Base-by-base conservation (phyloP, 1,140 invertebrate genomes). In the Sitobion miscanthi region DNA sequence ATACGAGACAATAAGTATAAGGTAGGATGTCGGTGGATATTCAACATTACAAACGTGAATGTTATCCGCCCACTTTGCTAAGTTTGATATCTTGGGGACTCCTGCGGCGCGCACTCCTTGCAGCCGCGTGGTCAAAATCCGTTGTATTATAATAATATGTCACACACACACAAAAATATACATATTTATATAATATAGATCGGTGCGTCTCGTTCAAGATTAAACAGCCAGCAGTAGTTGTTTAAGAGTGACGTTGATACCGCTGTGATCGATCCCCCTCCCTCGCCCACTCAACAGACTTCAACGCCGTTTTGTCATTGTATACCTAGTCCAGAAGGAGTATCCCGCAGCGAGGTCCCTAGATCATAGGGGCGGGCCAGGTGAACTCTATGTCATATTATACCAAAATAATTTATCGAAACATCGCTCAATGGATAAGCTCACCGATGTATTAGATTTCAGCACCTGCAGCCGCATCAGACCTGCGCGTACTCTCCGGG, bases 401-500 rank as follows among this genome's bases (percentile, higher is more conserved):
- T 77, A 77, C 62, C 62, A 77, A 77, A 77, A 77, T 77, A n/a
- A 77, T n/a, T 77, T n/a, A 77, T n/a, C n/a, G 62, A 35, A 77
- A 77, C 30, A 35, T 77, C 14, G 62, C 62, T 77, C 30, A n/a
- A 77, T n/a, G n/a, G n/a, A 77, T 77, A 69, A 17, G 14, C n/a
- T 77, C 30, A 14, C 62, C 4, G 62, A 14, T n/a, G 62, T n/a
- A 77, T 77, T n/a, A n/a, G 14, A n/a, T 77, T 77, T 77, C 62
- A 77, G n/a, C 30, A n/a, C 62, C 62, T 77, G 62, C 49, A 52
- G 49, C n/a, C 62, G 14, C 25, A n/a, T n/a, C 62, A 17, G n/a
- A 35, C 62, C 30, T 77, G n/a, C 62, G 14, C n/a, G 62, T 77
- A n/a, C 30, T n/a, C n/a, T 77, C 30, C 30, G n/a, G 30, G 62